Conservation (phyloP, 2,113 vertebrate genomes). For the Heloderma charlesbogerti region DNA sequence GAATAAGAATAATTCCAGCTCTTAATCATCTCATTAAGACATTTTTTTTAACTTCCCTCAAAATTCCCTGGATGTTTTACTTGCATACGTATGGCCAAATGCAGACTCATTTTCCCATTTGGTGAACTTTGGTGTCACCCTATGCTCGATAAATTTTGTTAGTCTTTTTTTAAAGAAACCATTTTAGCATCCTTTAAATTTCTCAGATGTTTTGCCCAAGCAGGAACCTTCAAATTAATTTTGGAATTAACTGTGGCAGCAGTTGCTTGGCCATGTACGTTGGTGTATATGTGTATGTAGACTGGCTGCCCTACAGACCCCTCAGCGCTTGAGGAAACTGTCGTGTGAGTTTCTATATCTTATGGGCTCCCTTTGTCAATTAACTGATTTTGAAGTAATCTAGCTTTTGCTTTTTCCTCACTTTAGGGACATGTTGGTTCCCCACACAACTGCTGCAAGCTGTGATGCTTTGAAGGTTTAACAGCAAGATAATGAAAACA, state of each 20-base stretch:
- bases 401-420: conserved; percentile 30
- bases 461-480: conserved; percentile 64
- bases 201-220: not conserved
- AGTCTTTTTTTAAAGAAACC: not conserved
- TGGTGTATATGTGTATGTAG: not conserved
- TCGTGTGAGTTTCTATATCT: not conserved
- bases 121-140: not conserved
- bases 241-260: not conserved
- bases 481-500: conserved; percentile 49
- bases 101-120: not conserved
- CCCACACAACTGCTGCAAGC: conserved; percentile 29
- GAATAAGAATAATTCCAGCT: not conserved
- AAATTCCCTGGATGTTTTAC: not conserved
- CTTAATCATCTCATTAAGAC: no score
- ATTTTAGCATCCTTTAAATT: not conserved
- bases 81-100: not conserved
- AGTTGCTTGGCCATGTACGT: not conserved
- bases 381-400: conserved; percentile 54
- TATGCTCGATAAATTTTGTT: not conserved
- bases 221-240: not conserved
- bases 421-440: conserved; percentile 46
- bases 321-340: not conserved
- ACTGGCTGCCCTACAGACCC: not conserved
- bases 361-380: conserved; percentile 31
- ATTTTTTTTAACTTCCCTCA: not conserved